Percentiles rank a stretch among this genome's conserved stretches.
phyloP scores from a whole-genome alignment of 2,797 vertebrate genomes.

The Argya squamiceps region DNA sequence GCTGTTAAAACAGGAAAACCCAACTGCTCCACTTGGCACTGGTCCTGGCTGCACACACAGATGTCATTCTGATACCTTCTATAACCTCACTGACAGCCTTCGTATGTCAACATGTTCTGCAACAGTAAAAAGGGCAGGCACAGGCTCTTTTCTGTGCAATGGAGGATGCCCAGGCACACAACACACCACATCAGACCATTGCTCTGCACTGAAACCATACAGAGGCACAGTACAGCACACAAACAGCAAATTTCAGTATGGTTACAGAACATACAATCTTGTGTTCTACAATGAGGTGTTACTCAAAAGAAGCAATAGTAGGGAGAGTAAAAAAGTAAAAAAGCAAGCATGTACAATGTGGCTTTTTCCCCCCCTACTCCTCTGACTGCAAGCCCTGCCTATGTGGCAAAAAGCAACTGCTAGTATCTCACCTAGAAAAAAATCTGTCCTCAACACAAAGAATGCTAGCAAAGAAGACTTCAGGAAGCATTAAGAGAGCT shows the following conservation, averaged over 20 bases:
- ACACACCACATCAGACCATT: accelerated
- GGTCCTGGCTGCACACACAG: background rate
- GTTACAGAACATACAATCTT: background rate
- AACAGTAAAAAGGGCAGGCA: background rate
- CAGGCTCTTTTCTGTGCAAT: background rate
- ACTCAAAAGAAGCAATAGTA: background rate
- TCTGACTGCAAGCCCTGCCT: background rate
- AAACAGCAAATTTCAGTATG: background rate
- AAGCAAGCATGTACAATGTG: background rate
- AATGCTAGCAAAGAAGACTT: background rate
- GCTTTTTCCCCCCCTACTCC: background rate
- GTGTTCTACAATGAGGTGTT: background rate
- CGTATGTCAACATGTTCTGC: background rate
- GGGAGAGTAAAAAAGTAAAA: accelerated
- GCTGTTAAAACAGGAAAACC: background rate
- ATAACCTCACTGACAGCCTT: background rate
- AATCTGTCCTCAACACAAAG: background rate
- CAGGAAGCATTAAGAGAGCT: background rate
- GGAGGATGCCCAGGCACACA: background rate
- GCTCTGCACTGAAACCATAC: background rate
- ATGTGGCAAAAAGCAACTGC: background rate
- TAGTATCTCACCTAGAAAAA: background rate
- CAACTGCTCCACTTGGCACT: background rate
- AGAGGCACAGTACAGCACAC: background rate
- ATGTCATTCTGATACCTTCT: background rate